Evolutionary conservation across 2,113 vertebrate species (phyloP).

Genomic region (Grus americana): DNA sequence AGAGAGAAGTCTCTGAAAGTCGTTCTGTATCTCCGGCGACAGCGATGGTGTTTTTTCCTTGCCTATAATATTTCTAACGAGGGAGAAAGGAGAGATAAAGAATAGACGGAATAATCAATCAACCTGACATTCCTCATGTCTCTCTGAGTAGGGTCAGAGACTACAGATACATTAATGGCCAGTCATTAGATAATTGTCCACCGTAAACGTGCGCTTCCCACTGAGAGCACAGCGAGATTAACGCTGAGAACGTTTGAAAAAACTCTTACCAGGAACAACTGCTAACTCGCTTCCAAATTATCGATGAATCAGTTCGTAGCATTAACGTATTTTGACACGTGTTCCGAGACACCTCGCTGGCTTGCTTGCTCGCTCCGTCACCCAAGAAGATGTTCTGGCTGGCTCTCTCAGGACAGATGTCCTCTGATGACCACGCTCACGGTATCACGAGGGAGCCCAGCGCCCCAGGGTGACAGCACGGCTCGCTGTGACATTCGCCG

Average conservation of each 20-base stretch:
- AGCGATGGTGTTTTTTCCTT: accelerated
- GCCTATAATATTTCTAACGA: not conserved
- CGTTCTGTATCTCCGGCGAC: not conserved
- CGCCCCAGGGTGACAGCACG: not conserved
- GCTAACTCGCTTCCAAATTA: not conserved
- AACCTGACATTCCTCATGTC: not conserved
- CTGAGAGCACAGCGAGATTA: not conserved
- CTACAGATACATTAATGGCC: not conserved
- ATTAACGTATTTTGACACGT: not conserved
- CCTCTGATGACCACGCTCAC: accelerated
- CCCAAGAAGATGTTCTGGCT: not conserved
- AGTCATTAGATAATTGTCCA: not conserved
- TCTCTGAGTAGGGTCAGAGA: not conserved
- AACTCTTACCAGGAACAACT: not conserved
- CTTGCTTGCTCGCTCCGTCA: not conserved
- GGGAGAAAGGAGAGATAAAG: not conserved
- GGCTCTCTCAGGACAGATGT: not conserved
- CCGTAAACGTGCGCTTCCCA: not conserved
- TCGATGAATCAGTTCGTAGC: accelerated
- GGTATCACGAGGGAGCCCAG: not conserved
- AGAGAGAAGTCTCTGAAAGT: not conserved
- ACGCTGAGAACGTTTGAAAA: not conserved
- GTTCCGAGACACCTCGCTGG: not conserved
- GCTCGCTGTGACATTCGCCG: not conserved
- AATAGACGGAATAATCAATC: not conserved